Evolutionary conservation across 2,113 vertebrate species (phyloP), one percentile per base, ranked within the genome.

Genomic region (Seriola dumerili): DNA sequence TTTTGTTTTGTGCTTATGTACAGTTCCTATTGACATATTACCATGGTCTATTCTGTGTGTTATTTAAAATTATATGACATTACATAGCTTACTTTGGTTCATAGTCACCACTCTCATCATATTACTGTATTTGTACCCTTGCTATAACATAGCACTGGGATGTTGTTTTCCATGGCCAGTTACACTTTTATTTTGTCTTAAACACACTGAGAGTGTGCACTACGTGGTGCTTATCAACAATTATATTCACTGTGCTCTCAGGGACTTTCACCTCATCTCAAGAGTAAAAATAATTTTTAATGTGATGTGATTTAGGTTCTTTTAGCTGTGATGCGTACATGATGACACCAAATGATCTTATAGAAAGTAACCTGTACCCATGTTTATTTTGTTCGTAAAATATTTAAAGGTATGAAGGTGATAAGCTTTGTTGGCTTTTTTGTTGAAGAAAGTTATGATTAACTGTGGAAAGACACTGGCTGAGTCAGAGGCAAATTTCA

Each of bases 191-290:
- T 78, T 67, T 71, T 73, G n/a, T 81, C 61, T 78, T 86, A 72
- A 83, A 87, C 86, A 82, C 69, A 72, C 87, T 91, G 87, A 92
- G 83, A 89, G 88, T 90, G 74, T 83, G 81, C 84, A 71, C 90
- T 80, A 77, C 25, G 55, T 85, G 78, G 84, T 76, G 85, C 89
- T 92, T 67, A 72, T 72, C 80, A 88, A 87, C 78, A 84, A 62
- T 81, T 55, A 79, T 77, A 77, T 83, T 91, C 72, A 89, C 86
- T 88, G 65, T 90, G 78, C 92, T 92, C 92, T 95, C 94, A 94
- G 93, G 93, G 93, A 94, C 85, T 85, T 87, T 85, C 81, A 90
- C 81, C 80, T 92, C 85, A 85, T 85, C 66, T 80, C 71, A 89
- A 88, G 68, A 80, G n/a, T 89, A 61, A 62, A 78, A 77, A 70